These are phyloP conservation scores for Enteromius paludinosus DNA, from an alignment of 2,797 vertebrate genomes.

Conservation along the genomic window DNA sequence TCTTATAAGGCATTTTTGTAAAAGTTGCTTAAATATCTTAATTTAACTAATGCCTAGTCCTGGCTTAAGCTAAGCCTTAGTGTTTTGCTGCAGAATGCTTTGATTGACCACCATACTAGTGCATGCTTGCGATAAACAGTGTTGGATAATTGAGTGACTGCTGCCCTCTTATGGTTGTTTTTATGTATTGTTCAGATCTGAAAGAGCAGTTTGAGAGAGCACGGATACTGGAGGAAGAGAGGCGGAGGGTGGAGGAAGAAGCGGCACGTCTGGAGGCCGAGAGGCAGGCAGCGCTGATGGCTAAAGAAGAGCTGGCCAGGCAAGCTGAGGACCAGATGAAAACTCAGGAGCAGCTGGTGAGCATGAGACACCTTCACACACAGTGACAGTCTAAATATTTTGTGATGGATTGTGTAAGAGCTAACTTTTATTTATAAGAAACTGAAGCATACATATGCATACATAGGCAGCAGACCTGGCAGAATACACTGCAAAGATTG, in stretches of 20 bases:
- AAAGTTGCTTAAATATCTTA: too few relatives aligned
- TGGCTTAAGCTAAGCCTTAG: too few relatives aligned
- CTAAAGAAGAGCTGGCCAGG: conserved; percentile 93
- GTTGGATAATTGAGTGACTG: conserved; percentile 12
- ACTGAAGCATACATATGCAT: background rate
- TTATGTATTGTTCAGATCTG: conserved; percentile 80
- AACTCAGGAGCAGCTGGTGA: conserved; percentile 96
- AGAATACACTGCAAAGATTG: conserved; percentile 89
- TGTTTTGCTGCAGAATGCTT: background rate
- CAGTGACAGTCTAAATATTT: background rate
- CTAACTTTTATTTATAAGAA: background rate
- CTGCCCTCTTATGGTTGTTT: conserved; percentile 55
- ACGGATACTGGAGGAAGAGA: conserved; percentile 89
- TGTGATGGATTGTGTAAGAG: background rate
- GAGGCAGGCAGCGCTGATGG: conserved; percentile 87
- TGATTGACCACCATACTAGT: background rate
- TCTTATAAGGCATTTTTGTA: too few relatives aligned
- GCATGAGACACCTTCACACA: conserved; percentile 52
- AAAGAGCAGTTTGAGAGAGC: conserved; percentile 91
- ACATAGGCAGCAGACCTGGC: conserved; percentile 88
- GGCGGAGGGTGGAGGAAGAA: conserved; percentile 87
- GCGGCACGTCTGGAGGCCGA: conserved; percentile 91
- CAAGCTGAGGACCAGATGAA: conserved; percentile 91
- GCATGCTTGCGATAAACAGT: background rate
- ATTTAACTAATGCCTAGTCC: too few relatives aligned